Conservation (phyloP, 2,888 invertebrate genomes). For the Phyto melanocephala region DNA sequence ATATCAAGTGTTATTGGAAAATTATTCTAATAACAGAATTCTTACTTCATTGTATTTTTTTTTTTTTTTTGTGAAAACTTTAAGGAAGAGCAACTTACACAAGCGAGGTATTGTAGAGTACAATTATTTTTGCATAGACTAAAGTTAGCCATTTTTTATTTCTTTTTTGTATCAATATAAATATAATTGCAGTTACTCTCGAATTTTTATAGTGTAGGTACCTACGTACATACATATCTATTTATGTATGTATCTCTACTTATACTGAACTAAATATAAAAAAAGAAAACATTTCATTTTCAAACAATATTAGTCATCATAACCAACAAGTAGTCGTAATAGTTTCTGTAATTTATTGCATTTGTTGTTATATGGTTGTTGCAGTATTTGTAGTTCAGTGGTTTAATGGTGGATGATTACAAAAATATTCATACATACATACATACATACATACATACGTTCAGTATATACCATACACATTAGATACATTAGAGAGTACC, state of each 20-base stretch:
- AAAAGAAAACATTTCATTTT: conserved; percentile 23
- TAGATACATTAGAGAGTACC: too few relatives aligned
- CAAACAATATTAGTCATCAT: conserved; percentile 45
- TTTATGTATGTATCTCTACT: too few relatives aligned
- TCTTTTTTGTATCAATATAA: not conserved
- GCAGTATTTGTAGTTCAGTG: conserved; percentile 60
- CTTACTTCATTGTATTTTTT: too few relatives aligned
- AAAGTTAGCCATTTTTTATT: not conserved
- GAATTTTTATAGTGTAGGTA: not conserved
- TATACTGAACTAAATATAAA: conserved; percentile 15
- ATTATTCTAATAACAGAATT: too few relatives aligned
- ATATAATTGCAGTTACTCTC: not conserved
- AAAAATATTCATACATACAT: conserved; percentile 16
- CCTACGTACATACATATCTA: not conserved
- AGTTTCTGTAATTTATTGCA: not conserved
- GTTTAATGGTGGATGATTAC: conserved; percentile 56
- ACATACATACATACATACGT: too few relatives aligned
- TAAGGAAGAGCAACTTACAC: too few relatives aligned
- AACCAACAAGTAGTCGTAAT: conserved; percentile 1
- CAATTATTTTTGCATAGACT: not conserved
- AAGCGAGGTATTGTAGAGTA: too few relatives aligned
- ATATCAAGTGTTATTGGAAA: too few relatives aligned
- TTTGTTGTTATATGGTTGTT: not conserved
- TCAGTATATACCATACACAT: too few relatives aligned
- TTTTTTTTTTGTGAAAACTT: too few relatives aligned